Conservation (phyloP, 2,113 vertebrate genomes). For the Hyla sarda region DNA sequence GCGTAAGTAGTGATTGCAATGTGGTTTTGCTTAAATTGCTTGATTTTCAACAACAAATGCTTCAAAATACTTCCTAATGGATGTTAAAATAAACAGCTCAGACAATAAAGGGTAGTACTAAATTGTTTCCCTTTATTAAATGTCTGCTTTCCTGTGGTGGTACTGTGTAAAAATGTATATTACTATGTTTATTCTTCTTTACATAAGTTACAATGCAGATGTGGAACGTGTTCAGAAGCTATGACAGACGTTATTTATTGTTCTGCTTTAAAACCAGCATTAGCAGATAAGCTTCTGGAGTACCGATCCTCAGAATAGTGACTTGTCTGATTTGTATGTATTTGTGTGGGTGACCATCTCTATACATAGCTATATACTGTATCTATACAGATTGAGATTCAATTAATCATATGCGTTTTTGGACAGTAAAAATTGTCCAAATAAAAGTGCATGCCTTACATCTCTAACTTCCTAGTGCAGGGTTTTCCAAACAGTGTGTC, state of each 20-base stretch:
- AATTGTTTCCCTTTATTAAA: background rate
- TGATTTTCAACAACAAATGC: slow-evolving; percentile 23
- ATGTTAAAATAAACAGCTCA: slow-evolving; percentile 21
- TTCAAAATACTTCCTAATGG: slow-evolving; percentile 42
- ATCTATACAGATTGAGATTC: no score
- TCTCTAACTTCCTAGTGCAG: no score
- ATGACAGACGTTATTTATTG: background rate
- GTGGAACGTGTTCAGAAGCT: background rate
- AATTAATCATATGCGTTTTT: no score
- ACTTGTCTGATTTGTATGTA: background rate
- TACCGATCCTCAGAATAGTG: background rate
- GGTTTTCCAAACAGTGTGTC: no score
- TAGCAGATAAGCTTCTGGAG: background rate
- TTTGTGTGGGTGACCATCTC: no score
- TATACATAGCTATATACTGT: no score
- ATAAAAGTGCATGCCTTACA: no score
- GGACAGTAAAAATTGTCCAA: no score
- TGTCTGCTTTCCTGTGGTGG: background rate
- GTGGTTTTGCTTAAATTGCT: slow-evolving; percentile 30
- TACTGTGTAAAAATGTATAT: background rate
- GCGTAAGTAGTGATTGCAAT: slow-evolving; percentile 17
- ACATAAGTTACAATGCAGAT: background rate
- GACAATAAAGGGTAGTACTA: slow-evolving; percentile 4
- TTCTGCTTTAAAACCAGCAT: background rate
- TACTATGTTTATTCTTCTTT: background rate